A percentile compares a stretch with the other conserved stretches of the same genome.
These are phyloP conservation scores for Tipula helvola DNA, from an alignment of 2,888 invertebrate species.

Conservation along the genomic window DNA sequence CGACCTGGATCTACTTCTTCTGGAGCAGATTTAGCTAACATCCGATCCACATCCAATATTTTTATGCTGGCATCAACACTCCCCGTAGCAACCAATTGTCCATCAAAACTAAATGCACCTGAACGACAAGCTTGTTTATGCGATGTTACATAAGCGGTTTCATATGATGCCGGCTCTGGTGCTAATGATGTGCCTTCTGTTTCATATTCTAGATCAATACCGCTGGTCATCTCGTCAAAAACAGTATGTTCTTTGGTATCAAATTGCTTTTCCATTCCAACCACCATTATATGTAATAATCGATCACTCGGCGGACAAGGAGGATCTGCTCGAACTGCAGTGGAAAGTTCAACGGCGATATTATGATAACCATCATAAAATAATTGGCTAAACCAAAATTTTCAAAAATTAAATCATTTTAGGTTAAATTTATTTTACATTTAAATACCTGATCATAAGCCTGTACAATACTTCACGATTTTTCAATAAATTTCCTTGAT, in stretches of 20 bases:
- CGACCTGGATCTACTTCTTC: slow-evolving; percentile 73
- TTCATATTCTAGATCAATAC: slow-evolving; percentile 77
- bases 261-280: slow-evolving; percentile 44
- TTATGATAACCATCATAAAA: slow-evolving; percentile 95
- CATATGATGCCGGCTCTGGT: slow-evolving; percentile 94
- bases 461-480: slow-evolving; percentile 80
- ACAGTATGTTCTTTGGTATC: slow-evolving; percentile 39
- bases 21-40: slow-evolving; percentile 95
- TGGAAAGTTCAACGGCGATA: slow-evolving; percentile 75
- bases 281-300: slow-evolving; percentile 70
- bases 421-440: slow-evolving; percentile 13
- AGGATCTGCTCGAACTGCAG: slow-evolving; percentile 78
- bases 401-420: slow-evolving; percentile 8
- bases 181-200: slow-evolving; percentile 88
- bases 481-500: slow-evolving; percentile 69
- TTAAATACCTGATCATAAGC: slow-evolving; percentile 75
- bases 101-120: slow-evolving; percentile 91
- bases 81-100: slow-evolving; percentile 93
- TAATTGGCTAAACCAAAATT: slow-evolving; percentile 61
- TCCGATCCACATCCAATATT: slow-evolving; percentile 96
- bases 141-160: slow-evolving; percentile 97
- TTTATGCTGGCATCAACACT: slow-evolving; percentile 98
- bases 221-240: slow-evolving; percentile 23
- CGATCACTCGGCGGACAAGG: slow-evolving; percentile 94
- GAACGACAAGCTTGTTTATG: slow-evolving; percentile 94